These are phyloP conservation scores for Proctacanthus coquilletti DNA, from an alignment of 1,140 invertebrate genomes.

Conservation along the genomic window DNA sequence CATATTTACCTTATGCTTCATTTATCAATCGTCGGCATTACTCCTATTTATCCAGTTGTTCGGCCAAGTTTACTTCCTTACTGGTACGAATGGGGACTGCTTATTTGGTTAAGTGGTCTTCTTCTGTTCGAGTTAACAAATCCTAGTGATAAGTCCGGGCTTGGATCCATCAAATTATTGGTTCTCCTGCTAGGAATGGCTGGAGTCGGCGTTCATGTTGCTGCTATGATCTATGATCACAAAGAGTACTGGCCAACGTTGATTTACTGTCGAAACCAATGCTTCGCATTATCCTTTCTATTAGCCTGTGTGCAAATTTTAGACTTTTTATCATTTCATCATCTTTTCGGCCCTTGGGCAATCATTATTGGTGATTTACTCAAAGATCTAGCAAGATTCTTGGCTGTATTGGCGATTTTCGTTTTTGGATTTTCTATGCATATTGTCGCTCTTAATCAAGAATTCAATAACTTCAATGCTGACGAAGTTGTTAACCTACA, in stretches of 20 bases:
- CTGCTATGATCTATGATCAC: conserved; percentile 54
- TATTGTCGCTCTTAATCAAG: conserved; percentile 89
- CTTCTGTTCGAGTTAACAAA: conserved; percentile 92
- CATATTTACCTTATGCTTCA: conserved; percentile 95
- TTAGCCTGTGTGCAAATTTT: conserved; percentile 93
- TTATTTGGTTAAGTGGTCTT: conserved; percentile 91
- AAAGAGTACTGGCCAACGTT: conserved; percentile 61
- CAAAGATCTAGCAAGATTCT: conserved; percentile 85
- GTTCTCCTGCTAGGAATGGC: conserved; percentile 85
- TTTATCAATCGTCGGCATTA: conserved; percentile 78
- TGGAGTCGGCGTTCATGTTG: conserved; percentile 78
- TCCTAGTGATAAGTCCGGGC: conserved; percentile 84
- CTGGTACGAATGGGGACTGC: conserved; percentile 92
- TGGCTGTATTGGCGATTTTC: conserved; percentile 94
- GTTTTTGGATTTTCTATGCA: conserved; percentile 97
- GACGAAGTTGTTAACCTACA: conserved; percentile 37
- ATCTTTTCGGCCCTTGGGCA: conserved; percentile 96
- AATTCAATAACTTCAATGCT: conserved; percentile 50
- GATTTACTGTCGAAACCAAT: conserved; percentile 88
- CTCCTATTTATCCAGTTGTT: conserved; percentile 70
- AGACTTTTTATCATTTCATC: conserved; percentile 95
- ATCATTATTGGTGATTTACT: conserved; percentile 81
- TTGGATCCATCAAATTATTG: conserved; percentile 85
- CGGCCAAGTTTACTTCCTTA: conserved; percentile 56
- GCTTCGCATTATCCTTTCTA: conserved; percentile 86